Base-by-base conservation (phyloP, 2,113 vertebrate species). In the Platichthys flesus region DNA sequence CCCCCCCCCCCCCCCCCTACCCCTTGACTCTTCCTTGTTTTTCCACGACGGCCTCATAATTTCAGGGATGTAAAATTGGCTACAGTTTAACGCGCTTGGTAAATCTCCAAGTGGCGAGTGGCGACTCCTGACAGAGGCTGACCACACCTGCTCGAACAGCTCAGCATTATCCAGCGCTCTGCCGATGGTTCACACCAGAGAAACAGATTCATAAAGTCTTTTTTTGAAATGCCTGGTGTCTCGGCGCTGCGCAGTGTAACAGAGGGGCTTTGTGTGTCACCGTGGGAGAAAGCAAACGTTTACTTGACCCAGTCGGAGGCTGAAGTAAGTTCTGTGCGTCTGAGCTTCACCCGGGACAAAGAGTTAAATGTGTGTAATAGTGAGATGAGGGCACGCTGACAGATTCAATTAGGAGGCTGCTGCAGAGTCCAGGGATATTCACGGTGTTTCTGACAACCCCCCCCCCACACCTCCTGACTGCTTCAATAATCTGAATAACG, bases 61-160 rank as follows among this genome's bases (percentile, higher is more conserved):
- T 62, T 91, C 80, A 81, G 71, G 83, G n/a, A 72, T 62, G 79
- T 85, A 78, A 88, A 94, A 76, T 47, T 83, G 87, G 85, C 85
- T 75, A 31, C 78, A 84, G 83, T 89, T 91, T 89, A 89, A 91
- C 73, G 52, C 15, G 52, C 76, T 85, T 90, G 90, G 91, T 90
- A 88, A 82, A 71, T 71, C 76, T 91, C 89, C 89, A 90, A 65
- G 70, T 78, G 74, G 67, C 9, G 78, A 82, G 64, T 15, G 28
- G 57, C 6, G 12, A 10, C 71, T 76, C 64, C 74, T 85, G 86
- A 88, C 86, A 83, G 90, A 68, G 67, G 40, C 66, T 28, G 87
- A 87, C 92, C 89, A 91, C 89, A 91, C 90, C 93, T 94, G 91
- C 20, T 84, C 68, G 66, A 68, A 82, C 84, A 64, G 62, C 78